phyloP scores from a whole-genome alignment of 2,888 invertebrate genomes.

The Oxyteleia sp. region DNA sequence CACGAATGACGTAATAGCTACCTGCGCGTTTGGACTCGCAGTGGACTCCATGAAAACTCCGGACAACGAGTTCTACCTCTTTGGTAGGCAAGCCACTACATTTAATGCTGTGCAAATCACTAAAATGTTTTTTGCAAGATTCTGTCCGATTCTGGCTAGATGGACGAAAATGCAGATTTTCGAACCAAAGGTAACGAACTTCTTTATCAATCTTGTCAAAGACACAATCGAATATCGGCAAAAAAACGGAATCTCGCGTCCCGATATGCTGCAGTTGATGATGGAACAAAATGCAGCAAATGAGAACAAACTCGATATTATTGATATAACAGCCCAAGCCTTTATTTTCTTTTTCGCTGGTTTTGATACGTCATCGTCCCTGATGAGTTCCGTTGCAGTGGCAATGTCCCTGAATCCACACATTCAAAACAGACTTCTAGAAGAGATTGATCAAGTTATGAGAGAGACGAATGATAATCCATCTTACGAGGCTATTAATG shows the following conservation, averaged over 20 bases:
- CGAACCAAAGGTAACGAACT: constrained; percentile 33
- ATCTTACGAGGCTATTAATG: constrained; percentile 86
- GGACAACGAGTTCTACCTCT: constrained; percentile 82
- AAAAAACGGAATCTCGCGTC: constrained; percentile 73
- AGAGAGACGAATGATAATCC: constrained; percentile 82
- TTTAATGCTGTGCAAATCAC: constrained; percentile 50
- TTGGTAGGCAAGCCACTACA: constrained; percentile 77
- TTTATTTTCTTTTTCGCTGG: constrained; percentile 84
- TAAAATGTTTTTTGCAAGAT: constrained; percentile 63
- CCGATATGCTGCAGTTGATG: constrained; percentile 79
- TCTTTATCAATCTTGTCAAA: constrained; percentile 70
- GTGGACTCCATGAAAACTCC: constrained; percentile 81
- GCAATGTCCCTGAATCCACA: constrained; percentile 77
- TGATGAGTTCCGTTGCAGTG: constrained; percentile 78
- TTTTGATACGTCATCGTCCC: constrained; percentile 79
- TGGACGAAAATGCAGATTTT: constrained; percentile 65
- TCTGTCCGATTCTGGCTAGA: constrained; percentile 60
- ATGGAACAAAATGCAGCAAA: constrained; percentile 13
- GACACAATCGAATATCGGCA: constrained; percentile 69
- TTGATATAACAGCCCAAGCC: constrained; percentile 88
- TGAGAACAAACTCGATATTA: constrained; percentile 72
- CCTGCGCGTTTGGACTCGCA: constrained; percentile 87
- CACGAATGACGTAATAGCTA: constrained; percentile 82
- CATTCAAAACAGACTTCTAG: constrained; percentile 83
- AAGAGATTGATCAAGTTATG: constrained; percentile 80